Conservation (phyloP, 1,140 invertebrate genomes). For the Physella acuta region DNA sequence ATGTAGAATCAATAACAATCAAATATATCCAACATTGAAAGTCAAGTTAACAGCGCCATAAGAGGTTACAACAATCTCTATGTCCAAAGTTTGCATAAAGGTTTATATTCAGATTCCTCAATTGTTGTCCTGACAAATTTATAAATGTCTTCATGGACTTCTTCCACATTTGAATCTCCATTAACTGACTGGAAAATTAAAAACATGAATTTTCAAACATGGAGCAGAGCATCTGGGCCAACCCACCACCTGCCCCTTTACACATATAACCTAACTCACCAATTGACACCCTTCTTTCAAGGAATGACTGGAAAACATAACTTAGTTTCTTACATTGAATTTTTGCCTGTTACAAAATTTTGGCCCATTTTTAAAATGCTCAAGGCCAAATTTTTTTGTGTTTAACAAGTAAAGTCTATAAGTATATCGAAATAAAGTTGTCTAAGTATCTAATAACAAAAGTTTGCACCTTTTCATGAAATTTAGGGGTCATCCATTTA, state of each 20-base stretch:
- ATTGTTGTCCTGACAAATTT: neutral
- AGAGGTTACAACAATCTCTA: too few relatives aligned
- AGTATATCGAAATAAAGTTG: too few relatives aligned
- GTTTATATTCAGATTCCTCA: neutral
- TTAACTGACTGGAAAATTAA: conserved; percentile 9
- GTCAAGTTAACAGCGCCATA: too few relatives aligned
- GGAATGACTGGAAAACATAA: neutral
- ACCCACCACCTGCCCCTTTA: neutral
- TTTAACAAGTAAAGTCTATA: too few relatives aligned
- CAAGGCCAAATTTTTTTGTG: too few relatives aligned
- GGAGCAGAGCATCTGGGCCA: neutral
- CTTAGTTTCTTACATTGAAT: neutral
- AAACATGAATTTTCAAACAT: neutral
- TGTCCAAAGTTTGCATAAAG: conserved; percentile 13
- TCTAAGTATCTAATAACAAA: too few relatives aligned
- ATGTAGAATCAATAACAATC: too few relatives aligned
- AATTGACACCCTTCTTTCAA: neutral
- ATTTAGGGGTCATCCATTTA: too few relatives aligned
- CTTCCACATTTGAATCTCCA: conserved; percentile 13
- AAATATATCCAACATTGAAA: too few relatives aligned
- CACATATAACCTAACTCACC: neutral
- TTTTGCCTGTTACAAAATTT: neutral
- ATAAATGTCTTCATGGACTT: conserved; percentile 3
- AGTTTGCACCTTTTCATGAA: too few relatives aligned
- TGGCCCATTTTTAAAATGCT: neutral